Percentiles rank a stretch among this genome's conserved stretches.
phyloP scores from a whole-genome alignment of 1,140 invertebrate species.

The Drosophila carrolli region DNA sequence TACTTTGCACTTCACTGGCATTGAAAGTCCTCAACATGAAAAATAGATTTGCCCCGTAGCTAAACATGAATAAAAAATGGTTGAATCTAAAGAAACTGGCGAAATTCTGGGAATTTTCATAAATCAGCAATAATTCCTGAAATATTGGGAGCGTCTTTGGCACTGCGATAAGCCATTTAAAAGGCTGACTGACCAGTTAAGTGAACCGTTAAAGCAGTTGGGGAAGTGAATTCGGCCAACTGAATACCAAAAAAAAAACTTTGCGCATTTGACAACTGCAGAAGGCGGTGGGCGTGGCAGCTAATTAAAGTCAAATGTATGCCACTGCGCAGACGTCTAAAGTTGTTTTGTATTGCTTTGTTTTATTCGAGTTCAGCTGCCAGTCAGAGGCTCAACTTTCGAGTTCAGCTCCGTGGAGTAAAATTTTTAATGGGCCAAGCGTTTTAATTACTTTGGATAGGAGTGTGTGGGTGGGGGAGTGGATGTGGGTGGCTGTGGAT shows the following conservation, averaged over 20 bases:
- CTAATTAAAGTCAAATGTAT: conserved; percentile 77
- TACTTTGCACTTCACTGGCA: conserved; percentile 52
- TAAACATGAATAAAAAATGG: conserved; percentile 21
- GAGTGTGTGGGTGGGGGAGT: conserved; percentile 8
- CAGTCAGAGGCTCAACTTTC: conserved; percentile 75
- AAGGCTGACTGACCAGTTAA: conserved; percentile 45
- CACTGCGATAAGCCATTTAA: conserved; percentile 61
- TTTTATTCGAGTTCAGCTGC: conserved; percentile 44
- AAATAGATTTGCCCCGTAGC: conserved; percentile 71
- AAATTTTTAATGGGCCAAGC: conserved; percentile 82
- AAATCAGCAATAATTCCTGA: conserved; percentile 69
- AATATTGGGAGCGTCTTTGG: conserved; percentile 72
- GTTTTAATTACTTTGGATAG: conserved; percentile 78
- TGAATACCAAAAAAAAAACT: conserved; percentile 30
- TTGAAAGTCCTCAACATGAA: conserved; percentile 74
- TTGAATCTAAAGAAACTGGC: conserved; percentile 42
- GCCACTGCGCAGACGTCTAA: conserved; percentile 72
- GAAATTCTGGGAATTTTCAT: conserved; percentile 62
- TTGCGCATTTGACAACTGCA: conserved; percentile 60
- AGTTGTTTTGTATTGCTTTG: conserved; percentile 70
- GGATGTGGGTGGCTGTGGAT: conserved; percentile 19
- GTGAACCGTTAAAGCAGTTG: conserved; percentile 33
- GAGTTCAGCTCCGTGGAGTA: conserved; percentile 78
- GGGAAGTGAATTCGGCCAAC: neutral
- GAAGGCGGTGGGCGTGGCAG: conserved; percentile 36